These are phyloP conservation scores for Tamias sibiricus DNA, from an alignment of 2,113 vertebrate genomes.

Conservation along the genomic window DNA sequence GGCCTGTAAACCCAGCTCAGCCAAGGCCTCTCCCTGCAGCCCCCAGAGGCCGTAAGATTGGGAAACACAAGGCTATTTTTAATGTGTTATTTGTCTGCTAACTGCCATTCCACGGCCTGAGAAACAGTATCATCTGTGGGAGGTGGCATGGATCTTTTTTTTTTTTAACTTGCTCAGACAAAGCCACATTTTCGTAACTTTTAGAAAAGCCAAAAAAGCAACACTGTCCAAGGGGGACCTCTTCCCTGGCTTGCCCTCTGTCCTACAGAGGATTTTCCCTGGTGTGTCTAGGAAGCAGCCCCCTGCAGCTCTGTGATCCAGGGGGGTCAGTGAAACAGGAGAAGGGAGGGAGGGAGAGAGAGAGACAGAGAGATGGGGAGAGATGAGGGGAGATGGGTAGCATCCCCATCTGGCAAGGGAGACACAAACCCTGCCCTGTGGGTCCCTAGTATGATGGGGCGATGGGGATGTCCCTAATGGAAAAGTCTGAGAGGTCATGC, in stretches of 20 bases:
- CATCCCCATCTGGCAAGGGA: neutral
- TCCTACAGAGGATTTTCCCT: neutral
- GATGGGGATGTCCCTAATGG: neutral
- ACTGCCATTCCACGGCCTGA: constrained; percentile 76
- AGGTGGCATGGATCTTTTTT: constrained; percentile 56
- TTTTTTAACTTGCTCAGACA: constrained; percentile 72
- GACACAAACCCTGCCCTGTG: no score
- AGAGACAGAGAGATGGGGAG: neutral
- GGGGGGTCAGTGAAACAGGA: neutral
- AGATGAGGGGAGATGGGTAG: neutral
- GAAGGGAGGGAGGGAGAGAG: neutral
- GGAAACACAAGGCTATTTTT: constrained; percentile 87
- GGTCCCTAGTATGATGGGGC: neutral
- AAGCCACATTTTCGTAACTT: constrained; percentile 72
- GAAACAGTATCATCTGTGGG: constrained; percentile 84
- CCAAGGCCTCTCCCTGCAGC: constrained; percentile 78
- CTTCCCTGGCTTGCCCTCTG: constrained; percentile 3
- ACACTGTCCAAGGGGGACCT: constrained; percentile 33
- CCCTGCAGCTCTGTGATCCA: neutral
- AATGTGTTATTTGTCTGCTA: constrained; percentile 83
- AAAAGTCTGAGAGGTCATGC: neutral
- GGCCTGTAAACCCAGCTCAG: constrained; percentile 86
- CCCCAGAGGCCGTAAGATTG: constrained; percentile 79
- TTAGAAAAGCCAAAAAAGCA: constrained; percentile 62
- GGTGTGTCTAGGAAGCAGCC: neutral